Percentiles rank a stretch among this genome's conserved stretches.
These are phyloP conservation scores for Pollenia griseotomentosa DNA, from an alignment of 2,888 invertebrate species.

Conservation along the genomic window DNA sequence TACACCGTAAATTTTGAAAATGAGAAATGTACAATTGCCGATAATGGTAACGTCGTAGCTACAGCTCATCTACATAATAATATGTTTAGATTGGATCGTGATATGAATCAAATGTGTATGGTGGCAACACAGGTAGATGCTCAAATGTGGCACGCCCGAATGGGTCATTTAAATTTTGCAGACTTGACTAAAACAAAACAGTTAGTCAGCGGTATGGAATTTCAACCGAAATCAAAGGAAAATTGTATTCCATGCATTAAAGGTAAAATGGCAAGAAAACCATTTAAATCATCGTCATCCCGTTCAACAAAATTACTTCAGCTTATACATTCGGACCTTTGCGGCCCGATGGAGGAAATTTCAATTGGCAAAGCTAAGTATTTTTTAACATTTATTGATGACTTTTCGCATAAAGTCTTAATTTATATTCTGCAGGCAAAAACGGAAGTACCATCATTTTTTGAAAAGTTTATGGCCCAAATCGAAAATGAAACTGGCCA, in stretches of 20 bases:
- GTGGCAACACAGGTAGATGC: neutral
- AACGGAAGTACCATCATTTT: neutral
- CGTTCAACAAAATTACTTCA: conserved; percentile 26
- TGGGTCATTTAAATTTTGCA: neutral
- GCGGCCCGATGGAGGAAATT: conserved; percentile 80
- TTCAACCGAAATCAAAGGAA: conserved; percentile 1
- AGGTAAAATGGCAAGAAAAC: conserved; percentile 18
- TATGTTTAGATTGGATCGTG: conserved; percentile 2
- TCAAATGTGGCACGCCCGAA: neutral
- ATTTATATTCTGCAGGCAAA: conserved; percentile 55
- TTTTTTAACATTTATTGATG: conserved; percentile 81
- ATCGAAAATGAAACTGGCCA: neutral
- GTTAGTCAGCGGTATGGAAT: neutral
- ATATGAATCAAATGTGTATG: neutral
- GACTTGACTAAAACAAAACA: conserved; percentile 10
- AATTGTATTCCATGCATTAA: conserved; percentile 29
- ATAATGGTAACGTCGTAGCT: neutral
- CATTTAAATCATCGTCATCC: conserved; percentile 1
- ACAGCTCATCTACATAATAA: neutral
- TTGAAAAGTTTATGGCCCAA: neutral
- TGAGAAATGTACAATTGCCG: neutral
- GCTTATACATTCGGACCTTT: conserved; percentile 79
- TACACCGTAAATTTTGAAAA: neutral
- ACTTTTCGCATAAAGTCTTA: conserved; percentile 74
- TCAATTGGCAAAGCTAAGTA: conserved; percentile 78